Base-by-base conservation (phyloP, 2,888 invertebrate genomes). In the Macroteleia sp. region DNA sequence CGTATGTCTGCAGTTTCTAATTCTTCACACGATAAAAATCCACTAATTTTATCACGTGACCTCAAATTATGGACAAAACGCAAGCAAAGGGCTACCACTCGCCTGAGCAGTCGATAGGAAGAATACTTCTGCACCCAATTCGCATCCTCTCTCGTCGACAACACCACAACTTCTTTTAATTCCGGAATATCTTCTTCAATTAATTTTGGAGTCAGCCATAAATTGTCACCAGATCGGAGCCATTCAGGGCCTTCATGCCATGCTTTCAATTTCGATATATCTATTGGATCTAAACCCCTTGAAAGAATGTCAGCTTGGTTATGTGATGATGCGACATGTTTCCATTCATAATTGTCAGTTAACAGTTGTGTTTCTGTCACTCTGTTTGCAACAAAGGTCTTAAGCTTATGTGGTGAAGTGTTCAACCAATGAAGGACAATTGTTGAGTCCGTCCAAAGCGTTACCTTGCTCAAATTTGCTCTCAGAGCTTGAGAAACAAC, bases 281-380 rank as follows among this genome's bases (percentile, higher is more conserved):
- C 57, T 3, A n/a, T 3, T 1, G 57, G 34, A n/a, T 57, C 8
- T 6, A 59, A 20, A 16, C 57, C 20, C 0, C 57, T 14, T 1
- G 57, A 59, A 20, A 59, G 4, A 5, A 59, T 9, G 17, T 59
- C 57, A 1, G 57, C 57, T 1, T 41, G 57, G 32, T 59, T 59
- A 0, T 20, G 5, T 4, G 12, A 4, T 10, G 57, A 44, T 5
- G 0, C 2, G 1, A 61, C 57, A 10, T 61, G 36, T 17, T 22
- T 59, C 57, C 44, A 59, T 20, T 30, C 20, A 32, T 20, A 22
- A 19, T 20, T 16, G 19, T 6, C 3, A 1, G 32, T 42, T 3
- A 42, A 17, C 2, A 10, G n/a, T 10, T 59, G 57, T 0, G n/a
- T 22, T n/a, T 32, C 22, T 12, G 44, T 28, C 2, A 59, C 57